These are phyloP conservation scores for Sebastes iracundus DNA, from an alignment of 2,797 vertebrate species.

Conservation along the genomic window DNA sequence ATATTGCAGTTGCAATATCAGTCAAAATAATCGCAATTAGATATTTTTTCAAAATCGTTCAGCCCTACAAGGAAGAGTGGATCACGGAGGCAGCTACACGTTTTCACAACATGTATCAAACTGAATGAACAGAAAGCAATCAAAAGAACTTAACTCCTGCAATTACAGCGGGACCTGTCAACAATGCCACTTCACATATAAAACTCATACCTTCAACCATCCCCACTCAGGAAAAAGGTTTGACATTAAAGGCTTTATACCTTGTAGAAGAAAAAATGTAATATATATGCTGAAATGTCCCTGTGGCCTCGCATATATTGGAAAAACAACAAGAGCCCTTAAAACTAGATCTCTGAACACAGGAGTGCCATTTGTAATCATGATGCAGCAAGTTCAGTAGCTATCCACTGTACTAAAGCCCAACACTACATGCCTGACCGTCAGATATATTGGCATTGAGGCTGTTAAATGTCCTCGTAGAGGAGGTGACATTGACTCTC, in stretches of 20 bases:
- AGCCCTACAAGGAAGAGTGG: neutral
- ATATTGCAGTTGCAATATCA: no score
- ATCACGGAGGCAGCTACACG: neutral
- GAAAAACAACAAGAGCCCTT: neutral
- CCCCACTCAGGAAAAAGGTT: neutral
- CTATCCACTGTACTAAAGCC: neutral
- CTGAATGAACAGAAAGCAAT: neutral
- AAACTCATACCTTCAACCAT: neutral
- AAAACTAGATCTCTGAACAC: neutral
- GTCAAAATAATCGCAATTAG: no score
- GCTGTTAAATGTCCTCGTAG: neutral
- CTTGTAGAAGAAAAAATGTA: neutral
- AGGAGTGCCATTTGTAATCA: neutral
- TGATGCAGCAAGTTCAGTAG: neutral
- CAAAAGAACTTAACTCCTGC: neutral
- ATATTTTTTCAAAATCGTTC: no score
- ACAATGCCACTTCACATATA: neutral
- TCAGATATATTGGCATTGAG: neutral
- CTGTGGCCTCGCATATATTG: neutral
- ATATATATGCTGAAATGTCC: neutral
- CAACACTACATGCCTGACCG: neutral
- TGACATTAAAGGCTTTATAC: neutral
- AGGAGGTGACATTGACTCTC: neutral
- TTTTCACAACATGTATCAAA: neutral
- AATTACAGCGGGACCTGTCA: neutral